Evolutionary conservation across 1,140 invertebrate species (phyloP).

Genomic region (Euwallacea similis): DNA sequence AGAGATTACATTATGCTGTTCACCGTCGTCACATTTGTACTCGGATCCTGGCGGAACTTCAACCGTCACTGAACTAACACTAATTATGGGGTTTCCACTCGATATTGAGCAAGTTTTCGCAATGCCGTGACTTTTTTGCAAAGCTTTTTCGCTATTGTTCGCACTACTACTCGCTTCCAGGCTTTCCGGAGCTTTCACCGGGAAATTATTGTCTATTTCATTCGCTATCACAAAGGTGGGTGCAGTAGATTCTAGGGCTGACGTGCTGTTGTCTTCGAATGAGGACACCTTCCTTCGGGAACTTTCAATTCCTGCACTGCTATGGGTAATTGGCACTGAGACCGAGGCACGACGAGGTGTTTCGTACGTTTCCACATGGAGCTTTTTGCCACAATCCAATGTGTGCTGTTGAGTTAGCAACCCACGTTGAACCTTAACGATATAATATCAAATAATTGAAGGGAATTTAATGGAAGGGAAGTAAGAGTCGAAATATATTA

Average conservation of each 20-base stretch:
- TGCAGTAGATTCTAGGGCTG: conserved; percentile 50
- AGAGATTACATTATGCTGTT: too few species aligned
- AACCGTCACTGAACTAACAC: conserved; percentile 70
- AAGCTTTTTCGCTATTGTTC: conserved; percentile 39
- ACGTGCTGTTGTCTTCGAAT: conserved; percentile 53
- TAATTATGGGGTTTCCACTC: conserved; percentile 65
- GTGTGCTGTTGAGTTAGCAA: conserved; percentile 65
- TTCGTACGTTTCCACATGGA: conserved; percentile 49
- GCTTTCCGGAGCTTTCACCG: conserved; percentile 27
- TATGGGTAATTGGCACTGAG: conserved; percentile 52
- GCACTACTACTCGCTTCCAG: conserved; percentile 18
- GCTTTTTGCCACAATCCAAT: conserved; percentile 57
- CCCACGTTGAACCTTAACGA: conserved; percentile 45
- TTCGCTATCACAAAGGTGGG: conserved; percentile 49
- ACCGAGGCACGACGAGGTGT: conserved; percentile 55
- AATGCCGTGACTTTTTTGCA: conserved; percentile 52
- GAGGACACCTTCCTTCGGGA: conserved; percentile 54
- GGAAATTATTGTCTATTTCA: conserved; percentile 52
- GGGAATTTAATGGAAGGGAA: neutral
- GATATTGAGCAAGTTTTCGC: conserved; percentile 51
- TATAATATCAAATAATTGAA: neutral
- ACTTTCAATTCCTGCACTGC: conserved; percentile 33
- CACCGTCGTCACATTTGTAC: too few species aligned
- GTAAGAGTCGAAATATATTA: neutral
- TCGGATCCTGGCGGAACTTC: conserved; percentile 48